Base-by-base conservation (phyloP, 2,113 vertebrate species). In the Scytalopus superciliaris region DNA sequence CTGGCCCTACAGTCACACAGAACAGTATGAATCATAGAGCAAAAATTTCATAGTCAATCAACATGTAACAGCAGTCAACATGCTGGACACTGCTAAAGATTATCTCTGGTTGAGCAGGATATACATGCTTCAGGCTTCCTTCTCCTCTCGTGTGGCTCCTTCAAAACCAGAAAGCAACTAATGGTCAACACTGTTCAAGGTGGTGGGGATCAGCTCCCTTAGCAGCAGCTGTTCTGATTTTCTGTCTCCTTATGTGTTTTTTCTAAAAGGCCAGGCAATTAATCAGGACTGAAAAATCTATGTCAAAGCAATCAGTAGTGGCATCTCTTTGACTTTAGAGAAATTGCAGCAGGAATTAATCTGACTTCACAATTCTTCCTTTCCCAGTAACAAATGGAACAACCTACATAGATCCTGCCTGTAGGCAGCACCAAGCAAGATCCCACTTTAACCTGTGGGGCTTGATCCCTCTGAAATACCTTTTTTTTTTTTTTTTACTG, bases 311-410 rank as follows among this genome's bases (percentile, higher is more conserved):
- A 95, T 88, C 80, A 74, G 55, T 49, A 72, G 33, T 73, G 80
- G 90, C 91, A 93, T 62, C 80, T 91, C 5, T 2, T 69, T 95
- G 91, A 84, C 40, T 96, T 67, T 49, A 85, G 74, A 83, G 50
- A 75, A 89, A 94, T 45, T 91, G 66, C 69, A 82, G n/a, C 44
- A 94, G 72, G 77, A 91, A 87, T 73, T 45, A 91, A 57, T 74
- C 68, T 55, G 55, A 84, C 39, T 87, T 80, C 44, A 70, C 50
- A 44, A 22, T 56, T 92, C 53, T 66, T 76, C 37, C 37, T 79
- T 91, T 84, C 49, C 14, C 21, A 73, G n/a, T 60, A 87, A 57
- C 30, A 91, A 87, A 80, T 7, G 25, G 53, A 94, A 79, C 7
- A 68, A 45, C 16, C 30, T 56, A 7, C 10, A 6, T 9, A 53